Evolutionary conservation across 2,113 vertebrate species (phyloP).

Genomic region (Corythoichthys haematopterus): DNA sequence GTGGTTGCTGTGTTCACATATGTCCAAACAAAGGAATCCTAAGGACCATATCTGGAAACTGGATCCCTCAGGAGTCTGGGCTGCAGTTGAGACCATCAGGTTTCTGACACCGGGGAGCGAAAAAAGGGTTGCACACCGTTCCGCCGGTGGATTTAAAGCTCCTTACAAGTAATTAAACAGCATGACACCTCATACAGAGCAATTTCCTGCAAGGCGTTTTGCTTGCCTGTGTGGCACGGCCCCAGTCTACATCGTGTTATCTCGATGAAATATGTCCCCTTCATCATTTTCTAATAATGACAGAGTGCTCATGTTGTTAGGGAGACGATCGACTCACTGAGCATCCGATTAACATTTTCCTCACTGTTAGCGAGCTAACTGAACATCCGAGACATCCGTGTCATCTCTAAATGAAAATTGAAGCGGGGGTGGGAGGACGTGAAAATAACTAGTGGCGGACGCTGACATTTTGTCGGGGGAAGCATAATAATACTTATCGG

Average conservation of each 20-base stretch:
- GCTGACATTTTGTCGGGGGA: slow-evolving; percentile 1
- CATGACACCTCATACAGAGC: slow-evolving; percentile 61
- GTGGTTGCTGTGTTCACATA: no score
- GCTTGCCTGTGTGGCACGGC: slow-evolving; percentile 41
- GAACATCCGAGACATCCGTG: slow-evolving; percentile 45
- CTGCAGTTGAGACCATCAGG: no score
- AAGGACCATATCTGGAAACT: no score
- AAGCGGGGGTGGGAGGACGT: slow-evolving; percentile 11
- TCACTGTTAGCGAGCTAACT: slow-evolving; percentile 49
- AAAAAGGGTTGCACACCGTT: slow-evolving; percentile 43
- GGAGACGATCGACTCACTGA: slow-evolving; percentile 50
- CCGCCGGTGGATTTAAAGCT: slow-evolving; percentile 56
- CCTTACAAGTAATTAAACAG: slow-evolving; percentile 69
- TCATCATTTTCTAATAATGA: slow-evolving; percentile 70
- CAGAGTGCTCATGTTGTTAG: slow-evolving; percentile 57
- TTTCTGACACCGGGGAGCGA: slow-evolving; percentile 29
- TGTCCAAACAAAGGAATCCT: no score
- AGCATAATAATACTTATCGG: background rate
- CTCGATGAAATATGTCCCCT: slow-evolving; percentile 66
- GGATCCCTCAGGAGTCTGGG: no score
- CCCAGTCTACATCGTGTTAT: slow-evolving; percentile 52
- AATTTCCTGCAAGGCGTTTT: slow-evolving; percentile 60
- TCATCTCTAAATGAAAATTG: slow-evolving; percentile 44
- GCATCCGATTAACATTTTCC: slow-evolving; percentile 53
- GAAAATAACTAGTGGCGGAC: slow-evolving; percentile 31